Base-by-base conservation (phyloP, 2,113 vertebrate genomes). In the Chinchilla lanigera region DNA sequence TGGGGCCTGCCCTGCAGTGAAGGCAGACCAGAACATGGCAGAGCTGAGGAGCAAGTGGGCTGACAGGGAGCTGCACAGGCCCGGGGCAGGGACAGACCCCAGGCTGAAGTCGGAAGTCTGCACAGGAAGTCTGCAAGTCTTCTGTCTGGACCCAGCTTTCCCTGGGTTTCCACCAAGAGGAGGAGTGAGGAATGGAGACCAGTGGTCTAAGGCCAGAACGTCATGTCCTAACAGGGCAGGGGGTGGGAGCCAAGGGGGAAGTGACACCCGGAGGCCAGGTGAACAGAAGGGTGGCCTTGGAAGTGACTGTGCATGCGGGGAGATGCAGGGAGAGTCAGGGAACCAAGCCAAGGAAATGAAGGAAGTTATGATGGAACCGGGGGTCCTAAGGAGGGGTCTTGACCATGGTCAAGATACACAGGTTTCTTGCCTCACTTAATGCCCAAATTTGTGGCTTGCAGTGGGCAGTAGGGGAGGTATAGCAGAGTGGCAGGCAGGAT, bases 111-210 rank as follows among this genome's bases (percentile, higher is more conserved):
- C 41, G 26, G 20, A 0, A 5, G 1, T 71, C 38, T 44, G 61
- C 1, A 20, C 13, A 7, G 0, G 1, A 12, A 26, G 44, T 67
- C 58, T 6, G 1, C 2, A 20, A 12, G 47, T 38, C 58, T 24
- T 87, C n/a, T 83, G n/a, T 83, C 58, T 50, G 52, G 9, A 73
- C 26, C 7, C 35, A 28, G 24, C 41, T 24, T 89, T 54, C 77
- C 44, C 38, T 88, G 61, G 8, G 60, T 61, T 90, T 94, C 60
- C 38, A 2, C 67, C 17, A 61, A 56, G 52, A 63, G 33, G 30
- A 69, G 30, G n/a, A 78, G 5, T 6, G 6, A 80, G 58, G 24
- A 44, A 54, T 41, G 54, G 75, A 91, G 35, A 38, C n/a, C 54
- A 17, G 5, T 24, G 2, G 44, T 14, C 65, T 56, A 10, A 73